Percentiles rank a stretch among this genome's conserved stretches.
These are phyloP conservation scores for Salticus scenicus DNA, from an alignment of 2,888 invertebrate species.

Conservation along the genomic window DNA sequence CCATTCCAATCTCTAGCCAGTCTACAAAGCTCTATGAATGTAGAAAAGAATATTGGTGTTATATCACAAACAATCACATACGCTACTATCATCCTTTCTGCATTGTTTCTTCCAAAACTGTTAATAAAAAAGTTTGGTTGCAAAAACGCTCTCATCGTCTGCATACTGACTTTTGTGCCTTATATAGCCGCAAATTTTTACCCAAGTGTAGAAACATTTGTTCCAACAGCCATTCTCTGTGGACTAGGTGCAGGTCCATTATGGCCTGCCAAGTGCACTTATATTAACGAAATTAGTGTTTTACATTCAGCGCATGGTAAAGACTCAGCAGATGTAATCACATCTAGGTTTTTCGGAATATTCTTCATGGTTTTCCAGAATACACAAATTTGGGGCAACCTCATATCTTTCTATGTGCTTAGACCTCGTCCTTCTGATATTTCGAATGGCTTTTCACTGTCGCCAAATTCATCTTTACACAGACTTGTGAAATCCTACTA, in stretches of 20 bases:
- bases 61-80: conserved; percentile 93
- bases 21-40: conserved; percentile 92
- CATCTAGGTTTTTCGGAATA: conserved; percentile 97
- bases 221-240: conserved; percentile 91
- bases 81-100: conserved; percentile 93
- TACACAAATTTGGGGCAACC: conserved; percentile 96
- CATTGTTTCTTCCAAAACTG: conserved; percentile 95
- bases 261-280: conserved; percentile 99
- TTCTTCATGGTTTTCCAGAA: conserved; percentile 99
- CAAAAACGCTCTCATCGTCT: conserved; percentile 95
- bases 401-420: conserved; percentile 84
- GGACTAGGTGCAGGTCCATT: conserved; percentile 96
- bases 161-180: conserved; percentile 94
- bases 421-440: conserved; percentile 36
- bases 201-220: conserved; percentile 88
- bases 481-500: not conserved
- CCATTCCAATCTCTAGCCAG: conserved; percentile 97
- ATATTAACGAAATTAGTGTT: conserved; percentile 94
- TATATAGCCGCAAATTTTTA: conserved; percentile 96
- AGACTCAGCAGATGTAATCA: conserved; percentile 82
- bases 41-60: conserved; percentile 90
- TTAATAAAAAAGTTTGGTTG: conserved; percentile 94
- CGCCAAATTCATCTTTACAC: not conserved
- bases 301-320: conserved; percentile 87
- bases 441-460: too few species aligned